phyloP scores from a whole-genome alignment of 2,888 invertebrate species.

The Apotomis turbidana region DNA sequence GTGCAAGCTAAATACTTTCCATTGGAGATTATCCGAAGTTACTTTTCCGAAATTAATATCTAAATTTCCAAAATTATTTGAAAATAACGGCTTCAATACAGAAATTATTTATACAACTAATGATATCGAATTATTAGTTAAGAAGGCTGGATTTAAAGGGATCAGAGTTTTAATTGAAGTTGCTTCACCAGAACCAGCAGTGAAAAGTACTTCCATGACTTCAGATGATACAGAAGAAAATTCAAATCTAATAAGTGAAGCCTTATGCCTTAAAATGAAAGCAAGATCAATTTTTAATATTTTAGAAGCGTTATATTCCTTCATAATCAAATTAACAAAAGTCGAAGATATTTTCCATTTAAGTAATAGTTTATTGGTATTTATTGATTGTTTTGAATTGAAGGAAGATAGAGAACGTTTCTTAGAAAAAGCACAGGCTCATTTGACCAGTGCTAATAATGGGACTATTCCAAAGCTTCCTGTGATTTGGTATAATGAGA shows the following conservation, averaged over 20 bases:
- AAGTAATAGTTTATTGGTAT: slow-evolving; percentile 89
- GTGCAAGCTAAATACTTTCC: slow-evolving; percentile 94
- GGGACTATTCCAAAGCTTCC: slow-evolving; percentile 82
- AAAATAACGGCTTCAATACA: slow-evolving; percentile 92
- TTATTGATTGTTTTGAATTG: slow-evolving; percentile 86
- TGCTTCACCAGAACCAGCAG: slow-evolving; percentile 93
- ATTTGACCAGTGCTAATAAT: slow-evolving; percentile 84
- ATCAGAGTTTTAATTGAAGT: slow-evolving; percentile 94
- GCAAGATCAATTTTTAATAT: slow-evolving; percentile 84
- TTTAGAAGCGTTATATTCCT: slow-evolving; percentile 87
- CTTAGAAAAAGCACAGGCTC: slow-evolving; percentile 85
- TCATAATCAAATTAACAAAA: slow-evolving; percentile 87
- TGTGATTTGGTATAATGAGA: slow-evolving; percentile 88
- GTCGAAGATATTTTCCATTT: slow-evolving; percentile 91
- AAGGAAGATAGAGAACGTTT: slow-evolving; percentile 89
- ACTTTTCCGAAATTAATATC: slow-evolving; percentile 93
- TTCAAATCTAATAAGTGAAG: slow-evolving; percentile 84
- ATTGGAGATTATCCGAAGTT: slow-evolving; percentile 95
- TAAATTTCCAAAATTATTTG: slow-evolving; percentile 87
- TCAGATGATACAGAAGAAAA: slow-evolving; percentile 64
- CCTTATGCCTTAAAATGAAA: slow-evolving; percentile 90
- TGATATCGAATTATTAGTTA: slow-evolving; percentile 87
- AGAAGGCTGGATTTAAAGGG: slow-evolving; percentile 90
- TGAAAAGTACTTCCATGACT: slow-evolving; percentile 93
- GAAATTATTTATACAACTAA: slow-evolving; percentile 87